Percentiles rank a stretch among this genome's conserved stretches.
Evolutionary conservation across 2,113 vertebrate species (phyloP).

Genomic region (Myiozetetes cayanensis): DNA sequence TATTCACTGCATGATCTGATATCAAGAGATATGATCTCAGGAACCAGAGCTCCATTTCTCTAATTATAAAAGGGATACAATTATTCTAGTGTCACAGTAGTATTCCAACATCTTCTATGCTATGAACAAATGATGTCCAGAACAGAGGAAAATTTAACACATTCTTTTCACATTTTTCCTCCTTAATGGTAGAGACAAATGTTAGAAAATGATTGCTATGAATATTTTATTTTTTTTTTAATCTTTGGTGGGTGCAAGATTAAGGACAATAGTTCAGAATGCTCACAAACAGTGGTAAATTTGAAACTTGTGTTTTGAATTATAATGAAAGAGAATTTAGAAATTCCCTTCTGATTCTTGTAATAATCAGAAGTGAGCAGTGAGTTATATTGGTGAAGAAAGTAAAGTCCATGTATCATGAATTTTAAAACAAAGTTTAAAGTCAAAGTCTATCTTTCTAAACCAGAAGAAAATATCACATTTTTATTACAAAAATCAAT

Average conservation of each 20-base stretch:
- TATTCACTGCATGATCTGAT: background rate
- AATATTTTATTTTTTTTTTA: background rate
- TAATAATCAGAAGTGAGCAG: background rate
- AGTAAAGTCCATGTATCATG: rapidly evolving
- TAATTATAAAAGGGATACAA: background rate
- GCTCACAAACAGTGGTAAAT: background rate
- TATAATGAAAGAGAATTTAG: background rate
- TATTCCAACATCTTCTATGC: background rate
- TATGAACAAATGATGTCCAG: background rate
- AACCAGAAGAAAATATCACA: background rate
- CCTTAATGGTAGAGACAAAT: background rate
- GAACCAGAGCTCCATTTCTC: background rate
- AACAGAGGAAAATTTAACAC: background rate
- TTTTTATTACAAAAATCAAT: background rate
- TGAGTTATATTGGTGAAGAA: background rate
- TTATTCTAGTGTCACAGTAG: background rate
- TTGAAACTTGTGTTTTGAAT: background rate
- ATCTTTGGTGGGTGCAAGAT: background rate
- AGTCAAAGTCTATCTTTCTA: background rate
- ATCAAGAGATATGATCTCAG: background rate
- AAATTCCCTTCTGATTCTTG: background rate
- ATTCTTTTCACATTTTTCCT: background rate
- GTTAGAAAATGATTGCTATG: background rate
- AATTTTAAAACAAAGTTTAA: background rate
- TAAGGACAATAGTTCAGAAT: background rate